phyloP scores from a whole-genome alignment of 2,113 vertebrate genomes.

The Phocoena sinus region DNA sequence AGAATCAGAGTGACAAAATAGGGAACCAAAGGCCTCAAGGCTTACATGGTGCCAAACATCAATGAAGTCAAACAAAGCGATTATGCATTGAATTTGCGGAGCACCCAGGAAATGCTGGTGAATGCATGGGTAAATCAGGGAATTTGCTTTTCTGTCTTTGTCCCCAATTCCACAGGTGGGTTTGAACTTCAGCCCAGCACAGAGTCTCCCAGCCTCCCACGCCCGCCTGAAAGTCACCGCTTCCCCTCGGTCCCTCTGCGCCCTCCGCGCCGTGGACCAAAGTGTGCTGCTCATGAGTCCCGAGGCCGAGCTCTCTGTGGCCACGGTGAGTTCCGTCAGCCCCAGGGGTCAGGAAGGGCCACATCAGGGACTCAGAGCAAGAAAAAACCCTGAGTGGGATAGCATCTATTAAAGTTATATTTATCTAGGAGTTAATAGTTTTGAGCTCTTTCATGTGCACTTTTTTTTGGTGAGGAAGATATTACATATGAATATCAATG shows the following conservation, averaged over 20 bases:
- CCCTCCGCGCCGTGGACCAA: constrained; percentile 84
- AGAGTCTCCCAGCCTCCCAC: constrained; percentile 80
- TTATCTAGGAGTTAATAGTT: neutral
- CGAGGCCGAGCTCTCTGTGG: constrained; percentile 78
- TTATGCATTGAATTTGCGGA: neutral
- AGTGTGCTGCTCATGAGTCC: constrained; percentile 85
- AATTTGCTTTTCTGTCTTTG: neutral
- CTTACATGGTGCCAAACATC: neutral
- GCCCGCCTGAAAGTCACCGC: constrained; percentile 77
- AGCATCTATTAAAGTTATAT: neutral
- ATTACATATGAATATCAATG: neutral
- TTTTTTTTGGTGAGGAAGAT: neutral
- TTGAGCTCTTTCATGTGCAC: neutral
- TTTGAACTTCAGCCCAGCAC: constrained; percentile 78
- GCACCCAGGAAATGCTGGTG: neutral
- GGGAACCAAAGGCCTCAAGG: neutral
- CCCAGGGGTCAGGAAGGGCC: neutral
- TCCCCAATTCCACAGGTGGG: constrained; percentile 75
- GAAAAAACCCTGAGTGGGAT: neutral
- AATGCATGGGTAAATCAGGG: neutral
- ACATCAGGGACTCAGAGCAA: rapidly evolving
- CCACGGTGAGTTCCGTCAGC: constrained; percentile 66
- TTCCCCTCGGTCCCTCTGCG: constrained; percentile 86
- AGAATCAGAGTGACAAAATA: neutral
- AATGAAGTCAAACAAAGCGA: neutral